These are phyloP conservation scores for Andricus curvator DNA, from an alignment of 2,888 invertebrate species.

Conservation along the genomic window DNA sequence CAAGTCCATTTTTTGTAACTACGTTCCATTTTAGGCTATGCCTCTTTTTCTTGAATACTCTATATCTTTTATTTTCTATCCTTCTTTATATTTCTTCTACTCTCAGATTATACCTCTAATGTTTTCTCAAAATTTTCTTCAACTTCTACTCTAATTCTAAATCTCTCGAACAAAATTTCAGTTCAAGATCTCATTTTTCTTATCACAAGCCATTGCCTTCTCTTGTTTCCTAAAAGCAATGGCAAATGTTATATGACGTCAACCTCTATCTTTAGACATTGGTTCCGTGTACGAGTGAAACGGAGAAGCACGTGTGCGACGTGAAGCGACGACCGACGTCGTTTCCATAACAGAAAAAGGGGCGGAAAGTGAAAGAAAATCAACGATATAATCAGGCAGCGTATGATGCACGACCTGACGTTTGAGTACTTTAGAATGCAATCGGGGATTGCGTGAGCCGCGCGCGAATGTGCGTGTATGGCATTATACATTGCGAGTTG, in stretches of 20 bases:
- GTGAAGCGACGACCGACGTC: not conserved
- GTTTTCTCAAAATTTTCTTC: not conserved
- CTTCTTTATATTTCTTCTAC: no score
- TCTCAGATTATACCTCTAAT: no score
- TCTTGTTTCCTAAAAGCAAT: not conserved
- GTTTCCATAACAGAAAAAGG: not conserved
- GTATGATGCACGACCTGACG: not conserved
- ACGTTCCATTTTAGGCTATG: no score
- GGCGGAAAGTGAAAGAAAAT: conserved; percentile 15
- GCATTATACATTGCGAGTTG: not conserved
- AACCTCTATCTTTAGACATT: conserved; percentile 20
- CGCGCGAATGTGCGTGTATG: not conserved
- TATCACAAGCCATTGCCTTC: not conserved
- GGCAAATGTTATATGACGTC: conserved; percentile 18
- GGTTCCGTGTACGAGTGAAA: not conserved
- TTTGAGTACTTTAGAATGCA: conserved; percentile 4
- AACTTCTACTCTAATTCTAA: not conserved
- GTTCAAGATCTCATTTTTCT: not conserved
- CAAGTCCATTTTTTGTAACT: no score
- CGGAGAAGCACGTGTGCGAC: conserved; percentile 1
- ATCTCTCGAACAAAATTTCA: not conserved
- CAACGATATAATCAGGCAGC: conserved; percentile 9
- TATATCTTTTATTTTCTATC: no score
- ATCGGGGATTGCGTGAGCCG: conserved; percentile 18
- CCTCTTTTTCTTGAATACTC: no score